These are phyloP conservation scores for Lagorchestes hirsutus DNA, from an alignment of 2,797 vertebrate species.

Conservation along the genomic window DNA sequence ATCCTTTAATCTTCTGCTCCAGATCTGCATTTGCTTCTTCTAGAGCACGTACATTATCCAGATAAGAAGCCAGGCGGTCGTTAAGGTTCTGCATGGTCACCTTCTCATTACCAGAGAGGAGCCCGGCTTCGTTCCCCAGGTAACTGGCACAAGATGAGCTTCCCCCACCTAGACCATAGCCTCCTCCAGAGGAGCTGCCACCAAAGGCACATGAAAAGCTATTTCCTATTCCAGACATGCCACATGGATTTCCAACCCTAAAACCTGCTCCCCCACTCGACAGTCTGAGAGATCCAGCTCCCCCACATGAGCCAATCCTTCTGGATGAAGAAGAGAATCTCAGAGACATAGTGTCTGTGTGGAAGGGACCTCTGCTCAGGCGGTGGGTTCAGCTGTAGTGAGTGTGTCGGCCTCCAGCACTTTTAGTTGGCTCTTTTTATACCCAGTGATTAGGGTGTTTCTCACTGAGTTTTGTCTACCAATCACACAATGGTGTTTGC, in stretches of 20 bases:
- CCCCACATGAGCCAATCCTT: conserved; percentile 77
- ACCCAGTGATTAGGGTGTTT: conserved; percentile 75
- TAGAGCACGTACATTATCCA: conserved; percentile 94
- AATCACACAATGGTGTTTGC: conserved; percentile 69
- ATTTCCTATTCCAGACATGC: conserved; percentile 81
- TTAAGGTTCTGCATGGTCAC: conserved; percentile 99
- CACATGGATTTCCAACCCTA: conserved; percentile 81
- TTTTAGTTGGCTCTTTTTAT: conserved; percentile 75
- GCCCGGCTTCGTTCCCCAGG: conserved; percentile 77
- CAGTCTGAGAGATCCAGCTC: conserved; percentile 41
- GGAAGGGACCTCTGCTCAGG: accelerated
- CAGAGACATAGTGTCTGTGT: conserved; percentile 79
- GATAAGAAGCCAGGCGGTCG: conserved; percentile 93
- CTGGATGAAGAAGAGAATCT: conserved; percentile 75
- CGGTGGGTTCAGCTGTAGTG: not conserved
- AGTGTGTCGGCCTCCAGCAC: not conserved
- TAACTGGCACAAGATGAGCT: conserved; percentile 59
- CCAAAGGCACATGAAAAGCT: conserved; percentile 87
- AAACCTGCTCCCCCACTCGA: conserved; percentile 70
- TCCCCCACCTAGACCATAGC: conserved; percentile 81
- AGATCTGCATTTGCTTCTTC: conserved; percentile 90
- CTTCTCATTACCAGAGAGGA: conserved; percentile 91
- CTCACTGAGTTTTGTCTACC: conserved; percentile 77
- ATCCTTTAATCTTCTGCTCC: conserved; percentile 93
- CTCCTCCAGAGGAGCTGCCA: conserved; percentile 76